These are phyloP conservation scores for Ommatoiulus sabulosus DNA, from an alignment of 2,888 invertebrate species.

Conservation along the genomic window DNA sequence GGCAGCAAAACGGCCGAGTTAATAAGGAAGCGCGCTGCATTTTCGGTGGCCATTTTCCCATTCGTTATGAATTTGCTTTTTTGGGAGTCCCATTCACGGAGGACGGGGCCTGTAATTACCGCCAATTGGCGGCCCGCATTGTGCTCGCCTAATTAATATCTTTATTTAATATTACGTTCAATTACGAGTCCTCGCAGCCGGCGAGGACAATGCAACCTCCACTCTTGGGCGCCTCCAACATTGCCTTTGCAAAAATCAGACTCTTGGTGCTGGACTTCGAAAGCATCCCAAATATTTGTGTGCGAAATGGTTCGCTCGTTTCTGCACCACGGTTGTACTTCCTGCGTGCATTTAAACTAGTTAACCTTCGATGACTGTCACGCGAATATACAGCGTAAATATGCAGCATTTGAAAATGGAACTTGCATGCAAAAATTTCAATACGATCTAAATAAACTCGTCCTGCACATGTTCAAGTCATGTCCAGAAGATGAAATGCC, in stretches of 20 bases:
- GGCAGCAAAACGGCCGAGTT: constrained; percentile 29
- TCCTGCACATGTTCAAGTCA: too few species aligned
- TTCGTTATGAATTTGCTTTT: constrained; percentile 1
- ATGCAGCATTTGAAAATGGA: too few species aligned
- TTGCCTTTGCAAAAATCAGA: background rate
- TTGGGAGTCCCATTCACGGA: background rate
- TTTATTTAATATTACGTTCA: constrained; percentile 30
- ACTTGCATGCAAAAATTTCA: too few species aligned
- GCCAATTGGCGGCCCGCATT: constrained; percentile 15
- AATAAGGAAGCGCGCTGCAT: constrained; percentile 32
- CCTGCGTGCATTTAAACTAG: too few species aligned
- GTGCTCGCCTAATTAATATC: constrained; percentile 31
- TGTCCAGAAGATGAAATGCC: too few species aligned
- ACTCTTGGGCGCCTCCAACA: background rate
- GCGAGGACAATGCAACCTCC: background rate
- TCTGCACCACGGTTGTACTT: too few species aligned
- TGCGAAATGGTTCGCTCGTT: too few species aligned
- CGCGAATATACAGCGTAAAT: too few species aligned
- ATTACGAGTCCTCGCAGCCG: background rate
- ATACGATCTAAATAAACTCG: too few species aligned
- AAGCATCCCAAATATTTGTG: background rate
- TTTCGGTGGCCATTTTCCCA: background rate
- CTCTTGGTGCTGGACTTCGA: background rate
- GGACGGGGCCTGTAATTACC: constrained; percentile 8
- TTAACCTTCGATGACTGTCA: too few species aligned